phyloP scores from a whole-genome alignment of 2,888 invertebrate genomes.

The Crepidodera aurea region DNA sequence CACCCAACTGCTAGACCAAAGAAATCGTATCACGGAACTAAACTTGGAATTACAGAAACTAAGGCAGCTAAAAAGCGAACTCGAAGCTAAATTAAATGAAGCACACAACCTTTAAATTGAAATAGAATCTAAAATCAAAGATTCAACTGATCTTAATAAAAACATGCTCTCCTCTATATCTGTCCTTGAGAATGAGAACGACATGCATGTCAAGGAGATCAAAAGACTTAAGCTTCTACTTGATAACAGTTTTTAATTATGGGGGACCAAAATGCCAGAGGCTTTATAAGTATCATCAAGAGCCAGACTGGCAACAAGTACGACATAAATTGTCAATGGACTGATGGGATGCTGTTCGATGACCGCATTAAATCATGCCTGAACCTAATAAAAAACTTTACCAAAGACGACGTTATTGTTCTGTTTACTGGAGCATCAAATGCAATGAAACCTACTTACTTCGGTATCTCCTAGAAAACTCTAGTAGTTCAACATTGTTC shows the following conservation, averaged over 20 bases:
- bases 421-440: background rate
- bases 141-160: no score
- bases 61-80: background rate
- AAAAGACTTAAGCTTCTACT: no score
- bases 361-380: background rate
- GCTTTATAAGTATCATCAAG: background rate
- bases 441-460: no score
- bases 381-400: background rate
- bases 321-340: background rate
- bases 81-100: background rate
- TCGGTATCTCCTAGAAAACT: no score
- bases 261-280: background rate
- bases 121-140: no score
- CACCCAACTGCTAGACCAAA: background rate
- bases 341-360: background rate
- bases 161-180: no score
- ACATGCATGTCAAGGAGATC: no score
- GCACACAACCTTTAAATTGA: no score
- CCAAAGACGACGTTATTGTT: background rate
- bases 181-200: no score
- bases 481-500: no score
- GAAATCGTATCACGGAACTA: background rate
- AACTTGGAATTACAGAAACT: background rate
- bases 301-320: background rate
- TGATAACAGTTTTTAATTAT: background rate